Conservation (phyloP, 2,113 vertebrate species). For the Machaerirhynchus nigripectus region DNA sequence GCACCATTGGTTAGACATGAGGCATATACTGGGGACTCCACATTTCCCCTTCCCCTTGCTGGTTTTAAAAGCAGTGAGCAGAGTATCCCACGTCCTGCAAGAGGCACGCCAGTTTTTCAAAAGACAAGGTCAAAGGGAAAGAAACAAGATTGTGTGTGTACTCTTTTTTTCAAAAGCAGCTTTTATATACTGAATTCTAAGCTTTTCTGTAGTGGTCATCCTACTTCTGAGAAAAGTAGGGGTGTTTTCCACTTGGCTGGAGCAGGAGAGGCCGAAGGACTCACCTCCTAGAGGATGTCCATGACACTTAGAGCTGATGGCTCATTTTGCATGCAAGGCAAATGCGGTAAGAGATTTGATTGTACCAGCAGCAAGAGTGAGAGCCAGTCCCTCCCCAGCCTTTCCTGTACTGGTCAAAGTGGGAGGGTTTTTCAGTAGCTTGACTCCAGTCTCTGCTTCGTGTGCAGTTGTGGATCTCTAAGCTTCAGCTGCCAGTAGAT, state of each 20-base stretch:
- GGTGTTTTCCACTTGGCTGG: not conserved
- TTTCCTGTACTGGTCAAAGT: not conserved
- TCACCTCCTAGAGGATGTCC: not conserved
- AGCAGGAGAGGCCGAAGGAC: not conserved
- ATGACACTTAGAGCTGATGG: not conserved
- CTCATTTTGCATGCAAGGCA: not conserved
- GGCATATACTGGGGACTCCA: not conserved
- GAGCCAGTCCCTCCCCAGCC: not conserved
- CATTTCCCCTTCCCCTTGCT: not conserved
- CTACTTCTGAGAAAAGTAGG: not conserved
- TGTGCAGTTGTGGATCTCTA: not conserved
- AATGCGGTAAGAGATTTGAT: not conserved
- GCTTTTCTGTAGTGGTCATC: not conserved
- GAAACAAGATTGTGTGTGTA: not conserved
- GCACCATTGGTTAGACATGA: not conserved
- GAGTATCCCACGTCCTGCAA: not conserved
- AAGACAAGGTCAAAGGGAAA: not conserved
- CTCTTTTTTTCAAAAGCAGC: not conserved
- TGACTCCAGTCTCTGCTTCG: not conserved
- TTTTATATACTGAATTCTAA: not conserved
- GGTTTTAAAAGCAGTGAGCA: not conserved
- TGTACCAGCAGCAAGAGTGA: not conserved
- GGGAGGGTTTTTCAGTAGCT: not conserved
- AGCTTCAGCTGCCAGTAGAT: not conserved
- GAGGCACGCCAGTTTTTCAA: not conserved